These are phyloP conservation scores for Helobdella robusta DNA, from an alignment of 2,888 invertebrate species.

Conservation along the genomic window DNA sequence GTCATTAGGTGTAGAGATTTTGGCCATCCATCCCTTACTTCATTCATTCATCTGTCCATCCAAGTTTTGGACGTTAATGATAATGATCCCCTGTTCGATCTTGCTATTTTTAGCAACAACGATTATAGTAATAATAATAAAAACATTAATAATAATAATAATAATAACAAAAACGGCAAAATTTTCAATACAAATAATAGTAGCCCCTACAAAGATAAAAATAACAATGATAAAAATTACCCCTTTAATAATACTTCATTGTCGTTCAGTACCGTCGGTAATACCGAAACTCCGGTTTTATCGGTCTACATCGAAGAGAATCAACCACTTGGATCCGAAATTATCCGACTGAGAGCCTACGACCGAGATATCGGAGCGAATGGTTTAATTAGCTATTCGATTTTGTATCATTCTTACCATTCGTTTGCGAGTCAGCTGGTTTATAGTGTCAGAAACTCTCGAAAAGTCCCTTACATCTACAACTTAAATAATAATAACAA, in stretches of 20 bases:
- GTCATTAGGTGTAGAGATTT: neutral
- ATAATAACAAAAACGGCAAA: too few species aligned
- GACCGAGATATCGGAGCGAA: slow-evolving; percentile 9
- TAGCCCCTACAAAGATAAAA: neutral
- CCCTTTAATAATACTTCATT: neutral
- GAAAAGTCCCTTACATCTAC: too few species aligned
- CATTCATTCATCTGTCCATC: neutral
- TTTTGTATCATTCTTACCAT: slow-evolving; percentile 7
- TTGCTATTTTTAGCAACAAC: too few species aligned
- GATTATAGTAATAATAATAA: too few species aligned
- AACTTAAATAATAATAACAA: too few species aligned
- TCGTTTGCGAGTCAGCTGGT: too few species aligned
- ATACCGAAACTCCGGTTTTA: neutral
- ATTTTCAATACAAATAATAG: too few species aligned
- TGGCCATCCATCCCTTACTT: slow-evolving; percentile 1
- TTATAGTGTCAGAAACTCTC: too few species aligned
- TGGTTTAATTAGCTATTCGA: slow-evolving; percentile 6
- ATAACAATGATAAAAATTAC: too few species aligned
- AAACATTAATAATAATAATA: too few species aligned
- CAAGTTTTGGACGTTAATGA: slow-evolving; percentile 11
- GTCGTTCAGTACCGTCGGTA: neutral
- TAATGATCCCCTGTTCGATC: neutral
- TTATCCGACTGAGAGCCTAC: neutral
- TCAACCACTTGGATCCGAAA: slow-evolving; percentile 12
- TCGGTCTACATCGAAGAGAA: neutral